Conservation (phyloP, 2,797 vertebrate species). For the Dromococcyx pavoninus region DNA sequence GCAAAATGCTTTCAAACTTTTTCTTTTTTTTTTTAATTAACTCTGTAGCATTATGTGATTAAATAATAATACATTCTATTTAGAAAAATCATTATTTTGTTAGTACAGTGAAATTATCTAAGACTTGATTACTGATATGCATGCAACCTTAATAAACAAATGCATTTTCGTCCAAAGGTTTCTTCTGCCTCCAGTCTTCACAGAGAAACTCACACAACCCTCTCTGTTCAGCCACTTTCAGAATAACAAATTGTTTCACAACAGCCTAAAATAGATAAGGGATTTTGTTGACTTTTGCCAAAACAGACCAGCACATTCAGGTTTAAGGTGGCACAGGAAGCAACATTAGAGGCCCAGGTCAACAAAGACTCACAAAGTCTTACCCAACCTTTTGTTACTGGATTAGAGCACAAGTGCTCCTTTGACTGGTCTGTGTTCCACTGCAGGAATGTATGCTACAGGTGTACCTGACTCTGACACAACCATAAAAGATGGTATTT, state of each 20-base stretch:
- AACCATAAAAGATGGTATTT: neutral
- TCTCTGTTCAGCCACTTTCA: neutral
- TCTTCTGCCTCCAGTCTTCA: neutral
- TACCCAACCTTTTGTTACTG: neutral
- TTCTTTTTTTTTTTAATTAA: neutral
- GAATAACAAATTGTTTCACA: neutral
- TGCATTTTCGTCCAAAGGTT: neutral
- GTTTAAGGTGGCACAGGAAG: neutral
- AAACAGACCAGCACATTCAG: neutral
- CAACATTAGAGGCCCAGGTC: neutral
- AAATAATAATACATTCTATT: neutral
- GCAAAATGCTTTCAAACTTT: neutral
- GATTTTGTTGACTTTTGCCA: neutral
- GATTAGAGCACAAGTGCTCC: accelerated
- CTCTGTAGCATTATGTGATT: neutral
- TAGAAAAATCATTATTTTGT: neutral
- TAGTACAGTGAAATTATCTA: neutral
- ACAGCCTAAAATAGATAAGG: neutral
- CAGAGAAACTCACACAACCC: neutral
- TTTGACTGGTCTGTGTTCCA: neutral
- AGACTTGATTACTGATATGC: neutral
- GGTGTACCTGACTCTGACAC: neutral
- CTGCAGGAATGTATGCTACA: neutral
- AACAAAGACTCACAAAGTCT: accelerated
- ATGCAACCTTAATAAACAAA: neutral